Evolutionary conservation across 2,888 invertebrate genomes (phyloP).

Genomic region (Enchytraeus crypticus): DNA sequence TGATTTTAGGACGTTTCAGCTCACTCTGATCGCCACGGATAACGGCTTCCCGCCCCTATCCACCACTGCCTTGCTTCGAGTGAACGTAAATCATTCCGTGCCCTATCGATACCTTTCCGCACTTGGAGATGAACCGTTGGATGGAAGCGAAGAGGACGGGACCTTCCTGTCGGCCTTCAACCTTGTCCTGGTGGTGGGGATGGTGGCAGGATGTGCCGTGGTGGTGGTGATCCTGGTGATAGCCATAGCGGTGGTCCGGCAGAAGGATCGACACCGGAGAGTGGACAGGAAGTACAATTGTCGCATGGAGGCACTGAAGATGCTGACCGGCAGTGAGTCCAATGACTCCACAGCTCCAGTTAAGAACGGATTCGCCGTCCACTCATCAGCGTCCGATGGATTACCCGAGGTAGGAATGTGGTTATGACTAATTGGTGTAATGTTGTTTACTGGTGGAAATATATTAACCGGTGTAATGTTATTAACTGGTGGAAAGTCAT

Average conservation of each 20-base stretch:
- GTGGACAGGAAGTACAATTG: constrained; percentile 22
- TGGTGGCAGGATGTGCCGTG: constrained; percentile 19
- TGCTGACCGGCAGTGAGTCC: constrained; percentile 14
- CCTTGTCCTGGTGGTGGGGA: constrained; percentile 17
- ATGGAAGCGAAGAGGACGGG: background rate
- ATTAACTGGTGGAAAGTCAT: no score
- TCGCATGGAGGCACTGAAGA: constrained; percentile 22
- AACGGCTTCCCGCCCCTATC: constrained; percentile 3
- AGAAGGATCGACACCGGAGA: constrained; percentile 15
- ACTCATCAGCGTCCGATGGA: no score
- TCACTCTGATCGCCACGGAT: constrained; percentile 5
- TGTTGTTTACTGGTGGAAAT: no score
- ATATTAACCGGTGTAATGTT: no score
- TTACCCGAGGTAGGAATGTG: no score
- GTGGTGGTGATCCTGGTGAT: constrained; percentile 16
- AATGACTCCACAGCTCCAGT: background rate
- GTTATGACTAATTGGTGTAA: no score
- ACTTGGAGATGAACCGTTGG: background rate
- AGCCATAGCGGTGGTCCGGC: constrained; percentile 19
- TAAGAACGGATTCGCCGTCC: no score
- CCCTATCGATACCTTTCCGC: constrained; percentile 1
- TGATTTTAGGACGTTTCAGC: background rate
- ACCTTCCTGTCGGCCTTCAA: constrained; percentile 8
- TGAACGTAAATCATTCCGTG: constrained; percentile 21
- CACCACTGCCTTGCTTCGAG: constrained; percentile 2